Percentiles rank a stretch among this genome's conserved stretches.
Conservation (phyloP, 2,113 vertebrate species). For the Corythaixoides concolor region DNA sequence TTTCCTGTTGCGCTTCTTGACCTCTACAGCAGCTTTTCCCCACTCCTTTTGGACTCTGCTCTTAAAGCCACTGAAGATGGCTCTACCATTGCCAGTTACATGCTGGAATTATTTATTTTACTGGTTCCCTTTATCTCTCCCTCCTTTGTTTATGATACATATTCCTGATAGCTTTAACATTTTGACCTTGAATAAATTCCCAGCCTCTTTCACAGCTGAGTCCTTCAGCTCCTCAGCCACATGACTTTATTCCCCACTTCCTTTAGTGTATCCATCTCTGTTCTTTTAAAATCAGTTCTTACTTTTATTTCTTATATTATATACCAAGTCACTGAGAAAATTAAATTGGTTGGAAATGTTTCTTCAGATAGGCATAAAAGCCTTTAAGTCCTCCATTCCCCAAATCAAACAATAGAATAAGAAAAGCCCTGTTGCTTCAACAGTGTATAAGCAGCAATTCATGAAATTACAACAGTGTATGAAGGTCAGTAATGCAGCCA, state of each 20-base stretch:
- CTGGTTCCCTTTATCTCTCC: neutral
- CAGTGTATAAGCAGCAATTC: conserved; percentile 2
- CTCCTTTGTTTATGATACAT: neutral
- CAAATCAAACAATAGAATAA: conserved; percentile 30
- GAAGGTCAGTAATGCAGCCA: conserved; percentile 54
- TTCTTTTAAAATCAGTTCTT: neutral
- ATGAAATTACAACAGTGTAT: neutral
- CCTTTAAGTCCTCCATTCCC: neutral
- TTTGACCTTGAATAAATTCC: neutral
- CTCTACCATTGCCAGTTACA: neutral
- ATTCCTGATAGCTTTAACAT: neutral
- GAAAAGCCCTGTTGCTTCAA: conserved; percentile 21
- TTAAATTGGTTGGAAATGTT: neutral
- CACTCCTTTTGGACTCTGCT: neutral
- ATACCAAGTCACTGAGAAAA: neutral
- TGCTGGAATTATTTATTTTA: neutral
- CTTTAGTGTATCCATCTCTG: neutral
- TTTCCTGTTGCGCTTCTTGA: accelerated
- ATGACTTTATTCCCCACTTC: accelerated
- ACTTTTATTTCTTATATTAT: neutral
- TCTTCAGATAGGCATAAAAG: neutral
- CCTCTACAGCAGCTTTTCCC: neutral
- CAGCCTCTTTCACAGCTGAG: accelerated
- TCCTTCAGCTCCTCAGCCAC: neutral
- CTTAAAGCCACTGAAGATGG: neutral